Conservation (phyloP, 2,888 invertebrate genomes). For the Cacoxenus indagator region DNA sequence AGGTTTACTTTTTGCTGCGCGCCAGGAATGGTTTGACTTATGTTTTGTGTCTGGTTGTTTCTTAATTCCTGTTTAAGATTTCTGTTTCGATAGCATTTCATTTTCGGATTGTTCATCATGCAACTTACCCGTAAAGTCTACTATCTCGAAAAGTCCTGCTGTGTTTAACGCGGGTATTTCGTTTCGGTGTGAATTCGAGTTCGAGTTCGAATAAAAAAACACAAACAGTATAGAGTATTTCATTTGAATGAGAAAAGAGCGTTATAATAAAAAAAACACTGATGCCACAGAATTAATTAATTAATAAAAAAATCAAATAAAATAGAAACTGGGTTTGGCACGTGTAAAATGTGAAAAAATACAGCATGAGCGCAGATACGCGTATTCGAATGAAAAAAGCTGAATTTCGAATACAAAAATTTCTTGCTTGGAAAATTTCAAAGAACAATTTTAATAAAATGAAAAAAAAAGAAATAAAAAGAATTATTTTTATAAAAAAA, state of each 20-base stretch:
- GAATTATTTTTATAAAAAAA: conserved; percentile 1
- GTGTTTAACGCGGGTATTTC: conserved; percentile 52
- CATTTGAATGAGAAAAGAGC: background rate
- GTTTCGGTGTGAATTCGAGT: conserved; percentile 26
- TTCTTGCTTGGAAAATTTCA: no score
- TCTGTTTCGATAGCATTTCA: conserved; percentile 43
- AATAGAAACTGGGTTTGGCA: no score
- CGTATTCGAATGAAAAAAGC: no score
- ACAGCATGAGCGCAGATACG: no score
- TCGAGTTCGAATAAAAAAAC: conserved; percentile 19
- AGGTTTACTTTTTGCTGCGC: conserved; percentile 25
- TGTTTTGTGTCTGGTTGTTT: conserved; percentile 31
- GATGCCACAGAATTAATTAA: background rate
- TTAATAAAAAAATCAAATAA: conserved; percentile 5
- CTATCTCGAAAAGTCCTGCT: conserved; percentile 93
- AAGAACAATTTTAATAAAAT: no score
- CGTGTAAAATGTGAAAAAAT: no score
- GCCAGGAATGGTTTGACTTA: background rate
- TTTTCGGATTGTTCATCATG: conserved; percentile 62
- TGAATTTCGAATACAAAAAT: no score
- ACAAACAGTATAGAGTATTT: background rate
- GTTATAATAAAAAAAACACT: background rate
- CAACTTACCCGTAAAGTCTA: conserved; percentile 84
- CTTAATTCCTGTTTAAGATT: conserved; percentile 10
- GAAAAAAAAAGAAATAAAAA: background rate